Percentiles rank a stretch among this genome's conserved stretches.
Evolutionary conservation across 2,888 invertebrate genomes (phyloP).

Genomic region (Hypercompe scribonia): DNA sequence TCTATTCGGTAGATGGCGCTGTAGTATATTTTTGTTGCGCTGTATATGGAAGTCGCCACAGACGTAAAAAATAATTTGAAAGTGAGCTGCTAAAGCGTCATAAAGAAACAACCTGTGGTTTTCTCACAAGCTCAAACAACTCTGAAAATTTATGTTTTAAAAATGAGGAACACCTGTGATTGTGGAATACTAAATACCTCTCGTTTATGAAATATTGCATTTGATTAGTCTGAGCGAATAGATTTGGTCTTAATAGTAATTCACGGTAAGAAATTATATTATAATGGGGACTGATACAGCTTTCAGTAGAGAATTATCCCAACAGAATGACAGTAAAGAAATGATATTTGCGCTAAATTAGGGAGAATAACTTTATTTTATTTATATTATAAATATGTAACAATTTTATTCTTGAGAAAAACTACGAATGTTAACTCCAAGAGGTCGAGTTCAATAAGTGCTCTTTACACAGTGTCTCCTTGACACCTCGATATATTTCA

Average conservation of each 20-base stretch:
- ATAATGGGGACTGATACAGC: background rate
- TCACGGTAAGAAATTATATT: background rate
- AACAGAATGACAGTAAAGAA: background rate
- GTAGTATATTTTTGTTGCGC: no score
- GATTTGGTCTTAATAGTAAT: background rate
- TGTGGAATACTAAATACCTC: background rate
- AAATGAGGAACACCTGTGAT: background rate
- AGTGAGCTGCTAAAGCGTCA: background rate
- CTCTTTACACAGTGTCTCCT: no score
- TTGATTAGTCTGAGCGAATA: background rate
- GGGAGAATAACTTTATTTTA: no score
- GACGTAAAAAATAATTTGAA: background rate
- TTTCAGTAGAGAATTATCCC: background rate
- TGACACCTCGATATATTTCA: no score
- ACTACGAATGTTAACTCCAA: no score
- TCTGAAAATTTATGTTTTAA: background rate
- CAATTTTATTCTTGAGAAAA: no score
- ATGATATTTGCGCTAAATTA: background rate
- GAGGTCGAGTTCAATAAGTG: no score
- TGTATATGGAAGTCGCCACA: no score
- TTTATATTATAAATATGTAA: no score
- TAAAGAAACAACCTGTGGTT: background rate
- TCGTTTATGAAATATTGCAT: background rate
- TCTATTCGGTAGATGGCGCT: no score
- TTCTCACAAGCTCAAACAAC: background rate